Base-by-base conservation (phyloP, 2,888 invertebrate species). In the Eucriotettix oculatus region DNA sequence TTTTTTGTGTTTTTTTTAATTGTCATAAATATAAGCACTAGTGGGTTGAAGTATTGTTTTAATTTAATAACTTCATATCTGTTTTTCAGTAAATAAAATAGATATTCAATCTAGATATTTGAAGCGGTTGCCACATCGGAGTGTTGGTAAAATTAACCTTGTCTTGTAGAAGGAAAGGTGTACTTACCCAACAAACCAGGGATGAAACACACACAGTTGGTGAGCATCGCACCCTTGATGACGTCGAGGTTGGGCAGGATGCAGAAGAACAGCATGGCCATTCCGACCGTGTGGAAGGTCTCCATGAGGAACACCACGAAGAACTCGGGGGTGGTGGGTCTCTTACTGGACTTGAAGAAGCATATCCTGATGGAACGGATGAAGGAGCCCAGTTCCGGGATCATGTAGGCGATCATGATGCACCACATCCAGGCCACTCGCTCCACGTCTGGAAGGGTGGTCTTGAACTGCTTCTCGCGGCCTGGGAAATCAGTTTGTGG, bases 191-290 rank as follows among this genome's bases (percentile, higher is more conserved):
- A 74, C 61, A 91, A 65, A n/a, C 83, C 83, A 0, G 95, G 95
- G 12, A 92, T 72, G 66, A 93, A 78, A 69, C 89, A 90, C 64
- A 92, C 79, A 29, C 88, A 89, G 72, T 88, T 90, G 68, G 89
- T 87, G 58, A 94, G 74, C 83, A 91, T 88, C 1, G 87, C 83
- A 1, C 86, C 90, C 70, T 88, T 86, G 11, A 90, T 78, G 0
- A 87, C 85, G 71, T 92, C 90, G 66, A 93, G 70, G 65, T 86
- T 80, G 0, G 94, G 93, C 48, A 95, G 74, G 54, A 91, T 81
- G 44, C 82, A 72, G 65, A 91, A 85, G 42, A 87, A 79, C 40
- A 95, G 77, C 44, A 90, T 71, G 0, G 86, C 85, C 67, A 89
- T 73, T 14, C 94, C 95, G 52, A 87, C 74, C 0, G 87, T 81